Evolutionary conservation across 2,797 vertebrate genomes (phyloP), one percentile per base, ranked within the genome.

Genomic region (Cuniculus paca): DNA sequence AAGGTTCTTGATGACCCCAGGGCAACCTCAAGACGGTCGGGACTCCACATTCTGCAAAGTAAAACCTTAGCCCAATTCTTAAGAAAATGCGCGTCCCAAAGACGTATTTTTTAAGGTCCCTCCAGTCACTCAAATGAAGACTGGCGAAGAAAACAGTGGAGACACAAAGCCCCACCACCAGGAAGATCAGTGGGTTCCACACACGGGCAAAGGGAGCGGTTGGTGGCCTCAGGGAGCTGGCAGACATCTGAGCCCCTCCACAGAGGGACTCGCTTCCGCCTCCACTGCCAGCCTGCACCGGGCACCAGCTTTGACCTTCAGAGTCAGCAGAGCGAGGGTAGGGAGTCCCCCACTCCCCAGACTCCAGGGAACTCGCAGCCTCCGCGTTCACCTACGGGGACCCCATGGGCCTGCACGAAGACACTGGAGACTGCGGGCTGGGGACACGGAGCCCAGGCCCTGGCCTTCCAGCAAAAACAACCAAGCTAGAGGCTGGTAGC

Each of bases 201-300:
- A 13, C 14, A 3, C 0, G 1, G 84, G 7, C 1, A 0, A 5
- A 2, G 0, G 1, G 45, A 16, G 10, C 42, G 4, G 12, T 9
- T 1, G 60, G 36, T 2, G 39, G 56, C 80, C 19, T 12, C 0
- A 12, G 58, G 78, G n/a, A 28, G 36, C 39, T 13, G 6, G 26
- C 63, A 17, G 63, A 17, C 0, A 34, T 13, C 63, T 65, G 63
- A 65, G 61, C 34, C 34, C 31, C 60, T n/a, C 63, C 63, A 63
- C 24, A 34, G 28, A 56, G 61, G 34, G 31, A 13, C 24, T 60
- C 58, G 19, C 26, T 60, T 28, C 58, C 0, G 12, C 61, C 61
- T 63, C 13, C 12, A 26, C 34, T 7, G 34, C 16, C 34, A n/a
- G 34, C 6, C 63, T n/a, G 63, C 2, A 17, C 34, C 34, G 1